Percentiles rank a stretch among this genome's conserved stretches.
Conservation (phyloP, 1,140 invertebrate genomes). For the Lepidostoma basale region DNA sequence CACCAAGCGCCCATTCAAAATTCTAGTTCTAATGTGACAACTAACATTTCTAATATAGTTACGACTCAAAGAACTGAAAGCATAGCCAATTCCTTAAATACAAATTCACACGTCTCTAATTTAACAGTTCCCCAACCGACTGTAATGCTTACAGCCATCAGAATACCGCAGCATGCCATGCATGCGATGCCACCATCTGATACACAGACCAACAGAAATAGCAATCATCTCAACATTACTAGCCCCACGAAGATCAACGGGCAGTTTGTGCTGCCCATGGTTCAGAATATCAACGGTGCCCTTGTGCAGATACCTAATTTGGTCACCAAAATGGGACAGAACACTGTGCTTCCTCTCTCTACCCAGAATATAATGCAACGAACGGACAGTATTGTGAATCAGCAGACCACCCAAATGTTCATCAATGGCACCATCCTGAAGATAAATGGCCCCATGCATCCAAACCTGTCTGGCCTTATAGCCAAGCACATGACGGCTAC, state of each 20-base stretch:
- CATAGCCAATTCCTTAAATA: slow-evolving; percentile 25
- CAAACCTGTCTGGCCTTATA: slow-evolving; percentile 24
- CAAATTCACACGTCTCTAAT: slow-evolving; percentile 48
- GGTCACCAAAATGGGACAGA: slow-evolving; percentile 56
- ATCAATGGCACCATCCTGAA: slow-evolving; percentile 60
- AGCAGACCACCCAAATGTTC: slow-evolving; percentile 56
- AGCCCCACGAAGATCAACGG: slow-evolving; percentile 58
- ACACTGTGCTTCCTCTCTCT: slow-evolving; percentile 53
- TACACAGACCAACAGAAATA: slow-evolving; percentile 51
- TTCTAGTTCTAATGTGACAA: slow-evolving; percentile 11
- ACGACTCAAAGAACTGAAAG: slow-evolving; percentile 34
- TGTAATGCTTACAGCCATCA: slow-evolving; percentile 60
- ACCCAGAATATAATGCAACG: slow-evolving; percentile 23
- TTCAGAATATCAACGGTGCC: slow-evolving; percentile 60
- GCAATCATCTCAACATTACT: slow-evolving; percentile 54
- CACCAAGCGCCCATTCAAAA: slow-evolving; percentile 27
- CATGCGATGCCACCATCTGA: slow-evolving; percentile 16
- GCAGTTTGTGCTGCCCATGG: slow-evolving; percentile 57
- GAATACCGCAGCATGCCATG: slow-evolving; percentile 57
- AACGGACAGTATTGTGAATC: slow-evolving; percentile 45
- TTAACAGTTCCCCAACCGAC: slow-evolving; percentile 55
- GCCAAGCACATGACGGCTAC: slow-evolving; percentile 35
- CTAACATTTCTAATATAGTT: slow-evolving; percentile 9
- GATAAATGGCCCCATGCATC: slow-evolving; percentile 54
- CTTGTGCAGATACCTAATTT: slow-evolving; percentile 60